These are phyloP conservation scores for Acipenser oxyrinchus DNA, from an alignment of 2,797 vertebrate species.

Conservation along the genomic window DNA sequence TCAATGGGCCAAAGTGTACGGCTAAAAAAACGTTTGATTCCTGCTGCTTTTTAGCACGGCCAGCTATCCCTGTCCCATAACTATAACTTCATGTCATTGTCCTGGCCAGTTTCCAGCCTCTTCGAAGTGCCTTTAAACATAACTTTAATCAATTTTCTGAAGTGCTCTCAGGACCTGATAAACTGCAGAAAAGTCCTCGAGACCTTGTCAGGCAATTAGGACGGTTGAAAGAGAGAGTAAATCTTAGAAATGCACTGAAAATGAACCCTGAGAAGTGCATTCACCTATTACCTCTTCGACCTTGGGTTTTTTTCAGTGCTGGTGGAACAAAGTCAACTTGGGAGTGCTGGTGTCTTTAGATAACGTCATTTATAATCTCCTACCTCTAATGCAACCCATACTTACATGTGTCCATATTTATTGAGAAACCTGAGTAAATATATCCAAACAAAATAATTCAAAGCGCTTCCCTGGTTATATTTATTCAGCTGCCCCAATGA, in stretches of 20 bases:
- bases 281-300: too few relatives aligned
- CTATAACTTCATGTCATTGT: background rate
- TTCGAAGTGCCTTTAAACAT: background rate
- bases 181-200: slow-evolving; percentile 1
- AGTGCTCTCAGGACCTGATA: background rate
- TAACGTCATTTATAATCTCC: too few relatives aligned
- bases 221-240: background rate
- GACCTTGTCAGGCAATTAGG: background rate
- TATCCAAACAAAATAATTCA: too few relatives aligned
- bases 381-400: too few relatives aligned
- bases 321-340: too few relatives aligned
- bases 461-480: too few relatives aligned
- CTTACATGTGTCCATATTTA: too few relatives aligned
- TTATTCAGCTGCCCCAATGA: too few relatives aligned
- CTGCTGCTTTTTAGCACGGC: background rate
- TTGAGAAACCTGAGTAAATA: too few relatives aligned
- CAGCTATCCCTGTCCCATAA: background rate
- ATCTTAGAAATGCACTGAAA: background rate
- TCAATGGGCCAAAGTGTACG: background rate
- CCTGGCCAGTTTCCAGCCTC: background rate
- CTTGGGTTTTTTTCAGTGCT: too few relatives aligned
- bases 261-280: background rate
- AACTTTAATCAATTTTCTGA: slow-evolving; percentile 1
- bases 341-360: too few relatives aligned
- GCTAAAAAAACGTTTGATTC: background rate